A percentile compares a stretch with the other conserved stretches of the same genome.
phyloP scores from a whole-genome alignment of 1,140 invertebrate genomes.

The Bombyx mandarina region DNA sequence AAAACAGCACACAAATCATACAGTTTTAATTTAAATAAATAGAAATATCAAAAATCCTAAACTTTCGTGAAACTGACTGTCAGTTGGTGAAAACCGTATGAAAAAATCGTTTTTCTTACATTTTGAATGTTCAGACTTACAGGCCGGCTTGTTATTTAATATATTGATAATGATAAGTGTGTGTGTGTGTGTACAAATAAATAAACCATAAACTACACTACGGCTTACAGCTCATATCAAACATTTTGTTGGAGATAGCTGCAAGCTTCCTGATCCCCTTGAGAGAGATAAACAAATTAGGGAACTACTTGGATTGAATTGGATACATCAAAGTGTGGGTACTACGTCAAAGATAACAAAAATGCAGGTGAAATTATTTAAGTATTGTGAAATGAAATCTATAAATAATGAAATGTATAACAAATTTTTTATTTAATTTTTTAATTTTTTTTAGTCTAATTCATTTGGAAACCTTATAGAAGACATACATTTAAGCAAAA shows the following conservation, averaged over 20 bases:
- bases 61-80: too few species aligned
- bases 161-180: too few species aligned
- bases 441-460: constrained; percentile 10
- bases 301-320: constrained; percentile 38
- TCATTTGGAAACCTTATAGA: neutral
- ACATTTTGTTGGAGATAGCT: constrained; percentile 45
- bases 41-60: too few species aligned
- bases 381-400: neutral
- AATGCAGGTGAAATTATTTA: neutral
- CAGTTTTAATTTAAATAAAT: too few species aligned
- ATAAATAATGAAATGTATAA: neutral
- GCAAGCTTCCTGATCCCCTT: constrained; percentile 32
- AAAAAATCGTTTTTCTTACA: too few species aligned
- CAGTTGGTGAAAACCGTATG: too few species aligned
- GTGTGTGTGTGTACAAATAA: too few species aligned
- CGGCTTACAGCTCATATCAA: constrained; percentile 25
- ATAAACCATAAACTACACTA: too few species aligned
- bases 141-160: too few species aligned
- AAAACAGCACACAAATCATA: too few species aligned
- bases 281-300: constrained; percentile 48
- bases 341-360: neutral
- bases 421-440: constrained; percentile 3
- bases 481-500: neutral
- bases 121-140: too few species aligned
- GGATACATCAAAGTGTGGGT: neutral